phyloP scores from a whole-genome alignment of 2,113 vertebrate species.

The Semicossyphus pulcher region DNA sequence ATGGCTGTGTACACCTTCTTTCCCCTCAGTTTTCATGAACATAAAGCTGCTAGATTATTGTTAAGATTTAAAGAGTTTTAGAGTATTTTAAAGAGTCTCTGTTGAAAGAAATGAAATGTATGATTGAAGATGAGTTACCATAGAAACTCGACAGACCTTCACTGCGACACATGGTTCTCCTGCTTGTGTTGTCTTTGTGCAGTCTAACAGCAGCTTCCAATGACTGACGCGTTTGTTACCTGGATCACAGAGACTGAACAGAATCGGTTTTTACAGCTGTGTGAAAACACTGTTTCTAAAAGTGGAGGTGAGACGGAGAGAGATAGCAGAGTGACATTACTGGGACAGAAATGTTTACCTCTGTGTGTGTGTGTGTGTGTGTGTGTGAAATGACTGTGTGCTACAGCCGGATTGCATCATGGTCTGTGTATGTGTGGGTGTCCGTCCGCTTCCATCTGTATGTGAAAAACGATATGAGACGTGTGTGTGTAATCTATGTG shows the following conservation, averaged over 20 bases:
- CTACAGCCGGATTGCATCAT: conserved; percentile 37
- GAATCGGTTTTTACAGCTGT: conserved; percentile 5
- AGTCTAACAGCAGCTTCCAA: neutral
- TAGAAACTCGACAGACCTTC: too few relatives aligned
- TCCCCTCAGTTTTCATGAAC: too few relatives aligned
- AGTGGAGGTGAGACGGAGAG: conserved; percentile 20
- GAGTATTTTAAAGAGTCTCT: too few relatives aligned
- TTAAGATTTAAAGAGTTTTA: too few relatives aligned
- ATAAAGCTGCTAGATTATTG: too few relatives aligned
- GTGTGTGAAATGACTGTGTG: conserved; percentile 3
- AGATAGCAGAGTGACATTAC: conserved; percentile 37
- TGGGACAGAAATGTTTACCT: conserved; percentile 18
- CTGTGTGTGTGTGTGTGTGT: conserved; percentile 4
- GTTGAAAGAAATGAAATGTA: too few relatives aligned
- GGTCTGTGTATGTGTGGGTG: conserved; percentile 8
- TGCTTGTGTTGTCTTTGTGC: too few relatives aligned
- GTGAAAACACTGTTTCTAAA: conserved; percentile 30
- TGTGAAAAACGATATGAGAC: conserved; percentile 1
- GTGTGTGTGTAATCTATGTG: neutral
- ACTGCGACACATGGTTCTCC: too few relatives aligned
- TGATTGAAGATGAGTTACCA: too few relatives aligned
- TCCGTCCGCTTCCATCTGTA: neutral
- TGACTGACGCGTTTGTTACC: neutral
- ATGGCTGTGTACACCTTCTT: too few relatives aligned
- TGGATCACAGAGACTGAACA: neutral